A percentile compares a stretch with the other conserved stretches of the same genome.
These are phyloP conservation scores for Tinea trinotella DNA, from an alignment of 2,888 invertebrate genomes.

Conservation along the genomic window DNA sequence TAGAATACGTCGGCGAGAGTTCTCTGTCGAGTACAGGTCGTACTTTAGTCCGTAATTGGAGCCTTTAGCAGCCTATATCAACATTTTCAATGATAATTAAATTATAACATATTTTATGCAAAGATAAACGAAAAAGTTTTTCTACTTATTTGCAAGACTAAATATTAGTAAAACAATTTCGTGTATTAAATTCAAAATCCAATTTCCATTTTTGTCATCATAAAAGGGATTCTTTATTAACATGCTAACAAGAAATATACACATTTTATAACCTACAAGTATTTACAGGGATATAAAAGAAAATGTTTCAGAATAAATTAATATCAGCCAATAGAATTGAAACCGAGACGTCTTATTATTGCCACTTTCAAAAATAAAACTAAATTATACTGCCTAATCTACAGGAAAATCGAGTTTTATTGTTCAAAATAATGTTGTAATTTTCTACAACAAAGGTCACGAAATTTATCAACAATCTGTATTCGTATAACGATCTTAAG, in stretches of 20 bases:
- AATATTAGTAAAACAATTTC: too few species aligned
- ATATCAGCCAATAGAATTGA: neutral
- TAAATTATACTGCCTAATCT: constrained; percentile 11
- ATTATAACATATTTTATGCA: too few species aligned
- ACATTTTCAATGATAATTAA: too few species aligned
- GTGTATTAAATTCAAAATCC: too few species aligned
- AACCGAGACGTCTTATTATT: neutral
- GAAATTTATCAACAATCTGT: constrained; percentile 7
- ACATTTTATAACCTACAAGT: neutral
- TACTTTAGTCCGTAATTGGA: neutral
- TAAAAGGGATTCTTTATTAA: too few species aligned
- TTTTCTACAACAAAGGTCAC: neutral
- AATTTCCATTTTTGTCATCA: too few species aligned
- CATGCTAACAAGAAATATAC: neutral
- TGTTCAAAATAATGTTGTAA: constrained; percentile 7
- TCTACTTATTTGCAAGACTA: too few species aligned
- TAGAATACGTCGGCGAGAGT: neutral
- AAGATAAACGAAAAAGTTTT: too few species aligned
- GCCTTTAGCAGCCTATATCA: neutral
- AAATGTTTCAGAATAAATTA: neutral
- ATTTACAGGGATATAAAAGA: neutral
- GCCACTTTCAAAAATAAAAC: neutral
- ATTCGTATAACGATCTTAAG: neutral
- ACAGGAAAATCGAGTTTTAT: constrained; percentile 7
- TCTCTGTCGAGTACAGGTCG: neutral